Conservation (phyloP, 2,797 vertebrate species). For the Amblyraja radiata region DNA sequence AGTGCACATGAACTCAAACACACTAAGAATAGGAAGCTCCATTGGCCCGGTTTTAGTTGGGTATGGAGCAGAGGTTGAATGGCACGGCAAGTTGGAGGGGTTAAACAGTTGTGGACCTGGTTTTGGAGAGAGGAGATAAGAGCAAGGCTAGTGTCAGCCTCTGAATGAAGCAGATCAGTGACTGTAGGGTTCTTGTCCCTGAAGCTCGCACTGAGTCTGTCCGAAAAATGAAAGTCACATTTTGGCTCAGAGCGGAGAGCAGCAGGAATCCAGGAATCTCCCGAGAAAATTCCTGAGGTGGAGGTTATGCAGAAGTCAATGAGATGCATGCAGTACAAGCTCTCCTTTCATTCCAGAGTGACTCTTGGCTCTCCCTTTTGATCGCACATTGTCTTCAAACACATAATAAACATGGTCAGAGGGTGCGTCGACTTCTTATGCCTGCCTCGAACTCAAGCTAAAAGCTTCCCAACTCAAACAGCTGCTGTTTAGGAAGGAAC, state of each 20-base stretch:
- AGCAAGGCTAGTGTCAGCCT: not conserved
- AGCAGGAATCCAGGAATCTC: not conserved
- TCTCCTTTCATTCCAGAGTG: conserved; percentile 18
- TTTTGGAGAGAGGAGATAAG: not conserved
- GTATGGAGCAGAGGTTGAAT: not conserved
- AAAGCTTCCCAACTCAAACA: not conserved
- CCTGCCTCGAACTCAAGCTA: not conserved
- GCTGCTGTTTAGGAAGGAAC: no score
- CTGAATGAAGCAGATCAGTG: not conserved
- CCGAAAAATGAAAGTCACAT: not conserved
- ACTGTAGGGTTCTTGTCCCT: not conserved
- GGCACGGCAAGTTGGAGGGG: not conserved
- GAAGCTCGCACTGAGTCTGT: not conserved
- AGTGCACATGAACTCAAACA: no score
- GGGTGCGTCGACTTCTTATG: not conserved
- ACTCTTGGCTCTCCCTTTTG: not conserved
- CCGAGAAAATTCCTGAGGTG: not conserved
- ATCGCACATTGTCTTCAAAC: not conserved
- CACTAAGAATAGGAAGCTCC: not conserved
- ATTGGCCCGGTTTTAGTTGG: not conserved
- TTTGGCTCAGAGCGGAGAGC: not conserved
- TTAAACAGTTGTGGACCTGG: not conserved
- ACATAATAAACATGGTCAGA: not conserved
- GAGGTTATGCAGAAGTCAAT: conserved; percentile 12
- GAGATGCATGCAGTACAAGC: conserved; percentile 1